A percentile compares a stretch with the other conserved stretches of the same genome.
phyloP scores from a whole-genome alignment of 1,140 invertebrate species.

The Polypedilum vanderplanki region DNA sequence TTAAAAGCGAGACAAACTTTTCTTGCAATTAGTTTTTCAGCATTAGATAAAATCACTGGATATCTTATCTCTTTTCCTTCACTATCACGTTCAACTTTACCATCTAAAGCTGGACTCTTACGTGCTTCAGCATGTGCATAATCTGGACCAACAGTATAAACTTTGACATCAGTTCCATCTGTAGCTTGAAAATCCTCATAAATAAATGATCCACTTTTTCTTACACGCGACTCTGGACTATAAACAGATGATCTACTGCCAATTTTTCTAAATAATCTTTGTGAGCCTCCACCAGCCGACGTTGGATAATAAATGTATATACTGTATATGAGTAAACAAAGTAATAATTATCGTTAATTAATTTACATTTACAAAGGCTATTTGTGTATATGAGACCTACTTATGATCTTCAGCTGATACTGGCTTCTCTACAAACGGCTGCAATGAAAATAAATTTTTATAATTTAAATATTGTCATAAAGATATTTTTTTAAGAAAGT shows the following conservation, averaged over 20 bases:
- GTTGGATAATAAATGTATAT: slow-evolving; percentile 99
- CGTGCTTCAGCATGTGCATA: slow-evolving; percentile 98
- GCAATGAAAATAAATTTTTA: too few species aligned
- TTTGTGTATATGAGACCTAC: neutral
- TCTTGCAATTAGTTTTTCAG: slow-evolving; percentile 97
- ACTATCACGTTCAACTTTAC: slow-evolving; percentile 96
- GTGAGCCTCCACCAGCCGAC: slow-evolving; percentile 94
- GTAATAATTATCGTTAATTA: neutral
- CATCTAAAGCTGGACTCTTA: slow-evolving; percentile 95
- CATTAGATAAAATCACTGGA: slow-evolving; percentile 94
- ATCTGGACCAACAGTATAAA: slow-evolving; percentile 76
- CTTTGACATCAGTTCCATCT: slow-evolving; percentile 75
- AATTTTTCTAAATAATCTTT: slow-evolving; percentile 95
- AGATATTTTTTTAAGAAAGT: too few species aligned
- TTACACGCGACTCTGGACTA: slow-evolving; percentile 89
- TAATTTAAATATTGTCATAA: too few species aligned
- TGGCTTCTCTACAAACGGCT: slow-evolving; percentile 97
- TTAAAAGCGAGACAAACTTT: slow-evolving; percentile 98
- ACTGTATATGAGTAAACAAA: slow-evolving; percentile 63
- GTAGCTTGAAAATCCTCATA: slow-evolving; percentile 99
- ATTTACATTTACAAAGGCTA: neutral
- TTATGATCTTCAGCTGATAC: slow-evolving; percentile 44
- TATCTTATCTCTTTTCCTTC: slow-evolving; percentile 99
- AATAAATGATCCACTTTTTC: slow-evolving; percentile 96
- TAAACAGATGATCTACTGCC: slow-evolving; percentile 97